Conservation (phyloP, 2,113 vertebrate species). For the Notechis scutatus region DNA sequence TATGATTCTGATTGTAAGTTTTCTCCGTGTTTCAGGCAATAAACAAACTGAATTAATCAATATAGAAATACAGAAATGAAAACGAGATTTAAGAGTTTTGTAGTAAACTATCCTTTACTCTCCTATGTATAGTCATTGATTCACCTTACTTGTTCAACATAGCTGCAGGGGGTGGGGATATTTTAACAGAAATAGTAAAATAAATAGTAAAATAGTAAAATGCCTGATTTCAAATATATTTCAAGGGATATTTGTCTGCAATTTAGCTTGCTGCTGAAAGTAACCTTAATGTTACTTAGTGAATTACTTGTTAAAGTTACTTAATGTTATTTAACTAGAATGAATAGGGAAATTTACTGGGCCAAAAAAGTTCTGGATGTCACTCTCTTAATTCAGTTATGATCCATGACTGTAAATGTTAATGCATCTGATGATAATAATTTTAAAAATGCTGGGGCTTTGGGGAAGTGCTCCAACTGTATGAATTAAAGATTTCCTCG, state of each 20-base stretch:
- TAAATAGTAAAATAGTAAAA: neutral
- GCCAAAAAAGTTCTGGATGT: neutral
- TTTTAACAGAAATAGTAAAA: neutral
- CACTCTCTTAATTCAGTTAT: constrained; percentile 25
- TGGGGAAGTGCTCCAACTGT: neutral
- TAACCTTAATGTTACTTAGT: neutral
- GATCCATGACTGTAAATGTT: constrained; percentile 30
- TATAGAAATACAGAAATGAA: neutral
- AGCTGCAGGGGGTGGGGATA: neutral
- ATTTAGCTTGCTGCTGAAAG: constrained; percentile 25
- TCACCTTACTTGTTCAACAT: neutral
- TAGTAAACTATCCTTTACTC: neutral
- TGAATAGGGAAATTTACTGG: constrained; percentile 12
- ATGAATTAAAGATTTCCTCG: constrained; percentile 7
- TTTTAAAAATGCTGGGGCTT: constrained; percentile 23
- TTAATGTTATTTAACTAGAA: constrained; percentile 42
- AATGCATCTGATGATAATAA: constrained; percentile 31
- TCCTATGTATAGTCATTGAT: neutral
- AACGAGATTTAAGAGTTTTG: neutral
- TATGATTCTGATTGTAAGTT: neutral
- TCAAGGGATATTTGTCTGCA: constrained; percentile 16
- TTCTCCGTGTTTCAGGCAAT: neutral
- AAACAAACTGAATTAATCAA: neutral
- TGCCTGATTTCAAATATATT: neutral
- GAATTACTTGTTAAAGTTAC: neutral